phyloP scores from a whole-genome alignment of 2,113 vertebrate species.

The Petrocephalus microphthalmus region DNA sequence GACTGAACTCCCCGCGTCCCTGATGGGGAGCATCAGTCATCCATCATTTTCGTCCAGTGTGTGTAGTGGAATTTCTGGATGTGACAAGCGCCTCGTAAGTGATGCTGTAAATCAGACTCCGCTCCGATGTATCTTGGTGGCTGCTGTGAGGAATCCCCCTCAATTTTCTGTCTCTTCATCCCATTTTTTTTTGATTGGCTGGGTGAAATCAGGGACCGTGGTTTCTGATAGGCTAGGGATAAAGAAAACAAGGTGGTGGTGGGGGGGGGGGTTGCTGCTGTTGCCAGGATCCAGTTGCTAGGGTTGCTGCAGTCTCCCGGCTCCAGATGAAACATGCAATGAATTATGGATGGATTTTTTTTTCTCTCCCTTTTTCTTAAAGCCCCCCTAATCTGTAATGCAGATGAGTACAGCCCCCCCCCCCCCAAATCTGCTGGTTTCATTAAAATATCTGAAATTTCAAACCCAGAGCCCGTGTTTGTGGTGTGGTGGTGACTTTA shows the following conservation, averaged over 20 bases:
- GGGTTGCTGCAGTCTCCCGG: constrained; percentile 65
- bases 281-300: constrained; percentile 92
- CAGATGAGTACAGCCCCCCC: constrained; percentile 70
- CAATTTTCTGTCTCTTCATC: constrained; percentile 22
- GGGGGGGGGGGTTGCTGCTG: constrained; percentile 51
- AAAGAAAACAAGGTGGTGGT: constrained; percentile 16
- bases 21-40: background rate
- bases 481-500: constrained; percentile 42
- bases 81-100: background rate
- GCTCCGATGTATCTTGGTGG: constrained; percentile 23
- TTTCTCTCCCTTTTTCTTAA: constrained; percentile 59
- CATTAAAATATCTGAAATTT: constrained; percentile 61
- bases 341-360: constrained; percentile 82
- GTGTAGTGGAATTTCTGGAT: background rate
- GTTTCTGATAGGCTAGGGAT: constrained; percentile 59
- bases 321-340: constrained; percentile 77
- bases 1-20: background rate
- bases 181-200: constrained; percentile 54
- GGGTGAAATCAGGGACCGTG: constrained; percentile 48
- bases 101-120: constrained; percentile 27
- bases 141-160: constrained; percentile 37
- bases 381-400: constrained; percentile 81
- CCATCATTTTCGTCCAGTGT: background rate
- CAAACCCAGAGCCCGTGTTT: constrained; percentile 65
- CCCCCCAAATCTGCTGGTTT: constrained; percentile 56